A percentile compares a stretch with the other conserved stretches of the same genome.
Evolutionary conservation across 2,113 vertebrate genomes (phyloP).

Genomic region (Strix uralensis): DNA sequence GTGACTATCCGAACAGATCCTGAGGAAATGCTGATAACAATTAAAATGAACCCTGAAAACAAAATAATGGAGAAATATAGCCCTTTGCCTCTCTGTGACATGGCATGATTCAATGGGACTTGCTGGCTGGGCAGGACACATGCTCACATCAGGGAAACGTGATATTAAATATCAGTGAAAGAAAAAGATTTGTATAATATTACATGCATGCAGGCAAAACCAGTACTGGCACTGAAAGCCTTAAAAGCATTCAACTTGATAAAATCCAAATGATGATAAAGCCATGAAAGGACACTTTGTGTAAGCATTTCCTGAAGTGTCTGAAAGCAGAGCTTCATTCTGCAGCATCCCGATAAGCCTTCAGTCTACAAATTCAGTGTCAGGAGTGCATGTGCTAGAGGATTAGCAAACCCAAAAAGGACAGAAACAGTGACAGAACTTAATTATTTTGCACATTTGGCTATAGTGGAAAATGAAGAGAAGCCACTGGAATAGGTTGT

Average conservation of each 20-base stretch:
- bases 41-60: not conserved
- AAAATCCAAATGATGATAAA: not conserved
- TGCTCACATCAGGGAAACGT: not conserved
- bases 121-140: not conserved
- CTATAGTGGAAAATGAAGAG: not conserved
- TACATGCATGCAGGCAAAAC: not conserved
- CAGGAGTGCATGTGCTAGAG: not conserved
- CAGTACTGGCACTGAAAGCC: not conserved
- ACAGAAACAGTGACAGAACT: not conserved
- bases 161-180: not conserved
- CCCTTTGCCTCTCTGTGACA: not conserved
- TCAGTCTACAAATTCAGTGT: not conserved
- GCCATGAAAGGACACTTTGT: not conserved
- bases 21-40: not conserved
- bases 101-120: not conserved
- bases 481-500: not conserved
- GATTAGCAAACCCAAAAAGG: not conserved
- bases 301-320: not conserved
- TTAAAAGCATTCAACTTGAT: not conserved
- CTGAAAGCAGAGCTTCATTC: constrained; percentile 7
- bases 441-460: not conserved
- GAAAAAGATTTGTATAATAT: not conserved
- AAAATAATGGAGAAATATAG: not conserved
- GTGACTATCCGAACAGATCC: not conserved
- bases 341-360: not conserved